phyloP scores from a whole-genome alignment of 2,113 vertebrate genomes.

The Atlantisia rogersi region DNA sequence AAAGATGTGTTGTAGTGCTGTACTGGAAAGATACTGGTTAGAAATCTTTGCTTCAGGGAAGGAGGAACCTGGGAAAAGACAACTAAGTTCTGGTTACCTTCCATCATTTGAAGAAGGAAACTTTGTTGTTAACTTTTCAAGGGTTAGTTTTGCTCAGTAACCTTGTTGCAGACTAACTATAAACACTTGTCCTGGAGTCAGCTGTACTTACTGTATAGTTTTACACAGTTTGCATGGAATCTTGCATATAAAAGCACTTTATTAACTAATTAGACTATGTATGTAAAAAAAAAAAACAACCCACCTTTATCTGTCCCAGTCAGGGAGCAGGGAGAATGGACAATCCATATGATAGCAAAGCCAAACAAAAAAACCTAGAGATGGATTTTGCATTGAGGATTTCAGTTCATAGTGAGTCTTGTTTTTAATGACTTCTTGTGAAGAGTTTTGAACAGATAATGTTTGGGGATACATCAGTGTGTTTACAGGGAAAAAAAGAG shows the following conservation, averaged over 20 bases:
- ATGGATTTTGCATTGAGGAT: neutral
- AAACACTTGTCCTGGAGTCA: neutral
- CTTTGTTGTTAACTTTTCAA: neutral
- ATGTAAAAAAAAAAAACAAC: no score
- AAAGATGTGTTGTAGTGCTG: neutral
- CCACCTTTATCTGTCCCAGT: neutral
- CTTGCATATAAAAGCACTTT: neutral
- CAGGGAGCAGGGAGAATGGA: neutral
- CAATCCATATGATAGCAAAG: neutral
- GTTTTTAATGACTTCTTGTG: neutral
- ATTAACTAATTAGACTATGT: neutral
- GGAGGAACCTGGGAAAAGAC: neutral
- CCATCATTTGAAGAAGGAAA: neutral
- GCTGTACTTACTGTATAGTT: neutral
- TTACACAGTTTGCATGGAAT: neutral
- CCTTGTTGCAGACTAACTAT: neutral
- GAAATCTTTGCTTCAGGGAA: neutral
- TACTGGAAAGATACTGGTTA: neutral
- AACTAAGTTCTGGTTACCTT: neutral
- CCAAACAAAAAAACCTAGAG: neutral
- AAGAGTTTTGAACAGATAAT: neutral
- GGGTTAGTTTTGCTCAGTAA: neutral
- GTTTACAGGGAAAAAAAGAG: slow-evolving; percentile 24
- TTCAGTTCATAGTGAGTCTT: neutral
- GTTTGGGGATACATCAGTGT: slow-evolving; percentile 7